phyloP scores from a whole-genome alignment of 2,113 vertebrate species.

The Thermophis baileyi region DNA sequence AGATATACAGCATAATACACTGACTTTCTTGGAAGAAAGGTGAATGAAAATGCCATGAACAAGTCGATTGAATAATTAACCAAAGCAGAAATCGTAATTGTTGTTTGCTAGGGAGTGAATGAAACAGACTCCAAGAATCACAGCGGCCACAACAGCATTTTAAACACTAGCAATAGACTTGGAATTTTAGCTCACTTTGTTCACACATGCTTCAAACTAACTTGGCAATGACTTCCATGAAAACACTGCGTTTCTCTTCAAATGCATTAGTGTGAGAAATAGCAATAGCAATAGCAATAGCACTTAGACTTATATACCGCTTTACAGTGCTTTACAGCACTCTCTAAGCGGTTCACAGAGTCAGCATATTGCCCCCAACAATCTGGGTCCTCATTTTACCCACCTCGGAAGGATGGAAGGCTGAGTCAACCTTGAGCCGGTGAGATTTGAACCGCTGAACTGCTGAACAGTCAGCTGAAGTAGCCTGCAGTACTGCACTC shows the following conservation, averaged over 20 bases:
- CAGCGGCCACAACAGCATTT: not conserved
- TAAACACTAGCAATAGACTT: not conserved
- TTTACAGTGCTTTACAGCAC: too few relatives aligned
- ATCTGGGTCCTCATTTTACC: too few relatives aligned
- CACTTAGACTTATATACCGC: too few relatives aligned
- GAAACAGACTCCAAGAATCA: not conserved
- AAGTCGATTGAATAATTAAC: not conserved
- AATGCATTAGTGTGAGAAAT: slow-evolving; percentile 34
- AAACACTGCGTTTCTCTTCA: not conserved
- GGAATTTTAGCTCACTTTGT: not conserved
- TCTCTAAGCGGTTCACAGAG: too few relatives aligned
- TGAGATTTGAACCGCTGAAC: too few relatives aligned
- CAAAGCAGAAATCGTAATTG: not conserved
- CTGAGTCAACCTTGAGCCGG: too few relatives aligned
- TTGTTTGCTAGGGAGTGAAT: not conserved
- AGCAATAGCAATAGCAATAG: too few relatives aligned
- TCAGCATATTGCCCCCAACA: too few relatives aligned
- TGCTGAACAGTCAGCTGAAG: too few relatives aligned
- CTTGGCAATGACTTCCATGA: not conserved
- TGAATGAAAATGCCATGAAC: not conserved
- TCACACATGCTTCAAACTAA: slow-evolving; percentile 1
- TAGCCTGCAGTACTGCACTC: too few relatives aligned
- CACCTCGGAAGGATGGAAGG: too few relatives aligned
- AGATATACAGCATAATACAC: not conserved
- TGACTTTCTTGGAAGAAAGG: not conserved